Percentiles rank a stretch among this genome's conserved stretches.
phyloP scores from a whole-genome alignment of 2,113 vertebrate genomes.

The Edolisoma coerulescens region DNA sequence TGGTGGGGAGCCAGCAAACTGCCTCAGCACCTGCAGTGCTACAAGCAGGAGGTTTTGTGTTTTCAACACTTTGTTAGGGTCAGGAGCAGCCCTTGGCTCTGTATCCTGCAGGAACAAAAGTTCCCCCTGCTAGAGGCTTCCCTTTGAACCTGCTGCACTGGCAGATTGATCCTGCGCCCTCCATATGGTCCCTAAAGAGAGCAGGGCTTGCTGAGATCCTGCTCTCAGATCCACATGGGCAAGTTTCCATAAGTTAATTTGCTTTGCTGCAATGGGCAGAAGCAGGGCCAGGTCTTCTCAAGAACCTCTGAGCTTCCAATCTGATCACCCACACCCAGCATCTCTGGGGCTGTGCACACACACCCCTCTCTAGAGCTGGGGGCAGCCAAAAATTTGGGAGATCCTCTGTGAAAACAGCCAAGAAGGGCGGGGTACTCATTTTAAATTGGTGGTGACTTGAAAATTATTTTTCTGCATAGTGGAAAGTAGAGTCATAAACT shows the following conservation, averaged over 20 bases:
- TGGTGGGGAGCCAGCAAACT: not conserved
- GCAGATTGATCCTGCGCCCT: not conserved
- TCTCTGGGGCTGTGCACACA: not conserved
- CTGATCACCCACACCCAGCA: constrained; percentile 8
- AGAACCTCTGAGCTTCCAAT: not conserved
- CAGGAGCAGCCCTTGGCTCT: not conserved
- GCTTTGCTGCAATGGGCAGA: not conserved
- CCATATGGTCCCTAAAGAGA: not conserved
- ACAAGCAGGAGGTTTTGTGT: not conserved
- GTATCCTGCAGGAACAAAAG: not conserved
- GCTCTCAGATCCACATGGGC: not conserved
- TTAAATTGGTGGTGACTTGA: constrained; percentile 2
- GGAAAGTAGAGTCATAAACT: constrained; percentile 29
- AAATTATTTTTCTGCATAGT: constrained; percentile 30
- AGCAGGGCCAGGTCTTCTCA: not conserved
- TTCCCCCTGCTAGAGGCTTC: not conserved
- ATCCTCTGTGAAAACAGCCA: constrained; percentile 20
- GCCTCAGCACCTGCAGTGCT: not conserved
- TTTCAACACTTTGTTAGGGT: not conserved
- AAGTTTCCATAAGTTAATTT: not conserved
- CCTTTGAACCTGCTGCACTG: not conserved
- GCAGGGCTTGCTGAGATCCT: not conserved
- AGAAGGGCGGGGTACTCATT: constrained; percentile 25
- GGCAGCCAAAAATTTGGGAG: constrained; percentile 40
- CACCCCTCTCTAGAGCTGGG: not conserved